A percentile compares a stretch with the other conserved stretches of the same genome.
phyloP scores from a whole-genome alignment of 2,797 vertebrate species.

The Delichon dasypus region DNA sequence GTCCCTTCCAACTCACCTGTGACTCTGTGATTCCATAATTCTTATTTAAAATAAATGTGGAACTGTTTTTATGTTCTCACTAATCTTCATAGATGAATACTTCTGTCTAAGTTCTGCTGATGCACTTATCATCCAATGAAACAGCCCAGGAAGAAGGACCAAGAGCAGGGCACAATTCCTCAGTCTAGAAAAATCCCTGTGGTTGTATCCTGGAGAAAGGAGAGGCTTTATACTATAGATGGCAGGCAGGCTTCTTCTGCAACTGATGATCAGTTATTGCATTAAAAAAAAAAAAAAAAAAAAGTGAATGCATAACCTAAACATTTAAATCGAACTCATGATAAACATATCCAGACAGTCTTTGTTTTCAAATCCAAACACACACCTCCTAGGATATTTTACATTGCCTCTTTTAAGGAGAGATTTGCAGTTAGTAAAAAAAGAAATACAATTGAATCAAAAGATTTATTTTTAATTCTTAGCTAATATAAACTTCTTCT shows the following conservation, averaged over 20 bases:
- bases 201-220: neutral
- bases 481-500: conserved; percentile 61
- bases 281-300: neutral
- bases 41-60: neutral
- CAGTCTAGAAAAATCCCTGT: neutral
- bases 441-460: conserved; percentile 36
- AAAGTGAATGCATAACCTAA: neutral
- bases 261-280: neutral
- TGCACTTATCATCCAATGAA: neutral
- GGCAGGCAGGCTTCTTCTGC: neutral
- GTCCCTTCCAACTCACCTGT: neutral
- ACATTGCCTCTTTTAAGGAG: neutral
- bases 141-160: neutral
- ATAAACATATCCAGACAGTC: neutral
- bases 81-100: neutral
- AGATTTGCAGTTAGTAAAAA: conserved; percentile 3
- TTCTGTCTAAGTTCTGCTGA: neutral
- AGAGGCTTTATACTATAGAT: neutral
- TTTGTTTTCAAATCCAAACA: neutral
- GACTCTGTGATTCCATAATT: neutral
- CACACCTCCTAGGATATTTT: neutral
- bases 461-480: conserved; percentile 59
- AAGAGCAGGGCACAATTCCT: neutral
- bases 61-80: neutral
- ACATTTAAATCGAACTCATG: neutral